Conservation (phyloP, 2,888 invertebrate species). For the Himalopsyche kuldschensis region DNA sequence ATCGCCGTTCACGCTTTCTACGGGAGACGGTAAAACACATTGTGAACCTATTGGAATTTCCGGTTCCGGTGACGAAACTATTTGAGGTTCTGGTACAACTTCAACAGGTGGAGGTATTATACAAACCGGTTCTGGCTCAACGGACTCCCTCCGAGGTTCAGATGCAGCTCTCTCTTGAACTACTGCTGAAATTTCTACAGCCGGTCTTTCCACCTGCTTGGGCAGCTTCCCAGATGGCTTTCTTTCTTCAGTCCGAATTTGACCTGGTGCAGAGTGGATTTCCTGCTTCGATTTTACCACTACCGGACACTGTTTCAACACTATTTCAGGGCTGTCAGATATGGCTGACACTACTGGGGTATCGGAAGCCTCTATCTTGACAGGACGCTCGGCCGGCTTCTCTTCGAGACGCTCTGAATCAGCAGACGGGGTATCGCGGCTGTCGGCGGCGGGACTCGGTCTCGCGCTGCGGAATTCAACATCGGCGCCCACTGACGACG, state of each 20-base stretch:
- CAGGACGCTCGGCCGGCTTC: neutral
- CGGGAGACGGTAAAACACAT: neutral
- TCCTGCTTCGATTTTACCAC: constrained; percentile 9
- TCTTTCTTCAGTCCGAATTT: neutral
- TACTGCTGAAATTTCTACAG: neutral
- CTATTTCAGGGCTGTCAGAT: constrained; percentile 68
- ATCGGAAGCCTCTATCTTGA: constrained; percentile 41
- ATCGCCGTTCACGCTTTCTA: neutral
- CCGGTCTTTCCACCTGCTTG: neutral
- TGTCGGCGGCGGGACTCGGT: constrained; percentile 10
- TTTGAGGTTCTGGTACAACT: neutral
- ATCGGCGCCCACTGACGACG: neutral
- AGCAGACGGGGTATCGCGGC: neutral
- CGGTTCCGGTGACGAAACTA: neutral
- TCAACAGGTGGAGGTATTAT: neutral
- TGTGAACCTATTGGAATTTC: neutral
- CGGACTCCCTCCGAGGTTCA: neutral
- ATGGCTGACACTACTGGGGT: constrained; percentile 73
- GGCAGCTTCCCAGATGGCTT: neutral
- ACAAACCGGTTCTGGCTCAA: neutral
- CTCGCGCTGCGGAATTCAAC: constrained; percentile 23
- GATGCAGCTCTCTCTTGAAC: neutral
- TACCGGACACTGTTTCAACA: constrained; percentile 56
- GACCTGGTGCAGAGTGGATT: neutral
- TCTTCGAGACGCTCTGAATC: neutral